phyloP scores from a whole-genome alignment of 2,888 invertebrate species.

The Omphaloscelis lunosa region DNA sequence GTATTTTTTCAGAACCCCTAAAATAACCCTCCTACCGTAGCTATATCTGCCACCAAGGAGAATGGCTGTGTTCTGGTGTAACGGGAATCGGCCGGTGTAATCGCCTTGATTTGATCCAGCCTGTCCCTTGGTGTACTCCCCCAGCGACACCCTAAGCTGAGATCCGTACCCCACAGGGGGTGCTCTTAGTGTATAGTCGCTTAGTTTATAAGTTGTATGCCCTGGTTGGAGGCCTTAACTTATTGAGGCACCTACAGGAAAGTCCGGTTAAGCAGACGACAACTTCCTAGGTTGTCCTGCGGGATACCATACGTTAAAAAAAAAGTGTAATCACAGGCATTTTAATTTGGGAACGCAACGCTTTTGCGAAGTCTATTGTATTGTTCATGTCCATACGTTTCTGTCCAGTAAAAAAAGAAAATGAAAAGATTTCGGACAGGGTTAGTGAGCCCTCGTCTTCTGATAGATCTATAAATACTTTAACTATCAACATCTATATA shows the following conservation, averaged over 20 bases:
- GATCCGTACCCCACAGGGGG: too few relatives aligned
- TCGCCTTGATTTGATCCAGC: background rate
- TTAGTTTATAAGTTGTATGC: too few relatives aligned
- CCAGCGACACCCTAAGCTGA: too few relatives aligned
- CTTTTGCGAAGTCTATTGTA: background rate
- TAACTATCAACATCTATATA: background rate
- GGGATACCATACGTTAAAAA: too few relatives aligned
- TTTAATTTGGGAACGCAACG: background rate
- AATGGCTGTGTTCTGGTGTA: background rate
- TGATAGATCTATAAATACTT: background rate
- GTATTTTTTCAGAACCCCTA: background rate
- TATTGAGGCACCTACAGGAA: too few relatives aligned
- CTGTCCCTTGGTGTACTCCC: too few relatives aligned
- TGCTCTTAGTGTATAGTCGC: too few relatives aligned
- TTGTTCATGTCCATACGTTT: background rate
- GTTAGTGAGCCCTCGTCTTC: background rate
- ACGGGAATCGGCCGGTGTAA: background rate
- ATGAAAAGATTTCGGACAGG: background rate
- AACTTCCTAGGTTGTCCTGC: too few relatives aligned
- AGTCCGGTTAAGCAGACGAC: too few relatives aligned
- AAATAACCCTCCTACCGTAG: background rate
- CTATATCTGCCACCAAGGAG: background rate
- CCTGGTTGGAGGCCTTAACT: too few relatives aligned
- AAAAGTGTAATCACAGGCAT: too few relatives aligned
- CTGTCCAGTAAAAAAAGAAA: background rate